A percentile compares a stretch with the other conserved stretches of the same genome.
Conservation (phyloP, 2,113 vertebrate species). For the Pygoscelis adeliae region DNA sequence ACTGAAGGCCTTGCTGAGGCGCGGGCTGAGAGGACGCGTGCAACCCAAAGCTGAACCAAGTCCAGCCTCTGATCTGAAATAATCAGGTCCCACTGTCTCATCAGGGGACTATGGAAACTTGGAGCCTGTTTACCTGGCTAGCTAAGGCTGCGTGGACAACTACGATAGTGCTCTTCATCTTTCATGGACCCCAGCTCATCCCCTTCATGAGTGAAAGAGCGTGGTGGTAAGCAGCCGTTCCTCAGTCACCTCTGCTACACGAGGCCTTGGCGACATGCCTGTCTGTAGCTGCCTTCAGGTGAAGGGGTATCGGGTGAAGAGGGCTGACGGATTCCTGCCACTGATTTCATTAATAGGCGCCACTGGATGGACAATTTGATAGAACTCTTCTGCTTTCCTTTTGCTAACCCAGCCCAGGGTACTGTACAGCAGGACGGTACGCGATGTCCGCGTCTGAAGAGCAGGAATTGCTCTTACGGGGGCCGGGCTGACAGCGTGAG, state of each 20-base stretch:
- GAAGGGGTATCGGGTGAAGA: neutral
- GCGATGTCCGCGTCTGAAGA: fast-evolving
- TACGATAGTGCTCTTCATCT: fast-evolving
- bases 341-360: fast-evolving
- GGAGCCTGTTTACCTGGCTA: too few relatives aligned
- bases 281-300: neutral
- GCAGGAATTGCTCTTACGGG: neutral
- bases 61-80: neutral
- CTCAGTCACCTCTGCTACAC: fast-evolving
- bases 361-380: fast-evolving
- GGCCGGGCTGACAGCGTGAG: too few relatives aligned
- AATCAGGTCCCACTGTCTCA: neutral
- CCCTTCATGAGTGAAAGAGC: fast-evolving
- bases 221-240: neutral
- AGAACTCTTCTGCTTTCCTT: neutral
- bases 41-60: neutral
- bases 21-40: neutral
- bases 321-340: neutral
- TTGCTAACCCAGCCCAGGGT: neutral
- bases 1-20: neutral
- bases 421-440: fast-evolving
- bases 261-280: fast-evolving
- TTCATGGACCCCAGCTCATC: neutral
- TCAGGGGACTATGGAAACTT: neutral
- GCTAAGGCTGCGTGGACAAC: neutral